Evolutionary conservation across 1,140 invertebrate species (phyloP).

Genomic region (Helicoverpa zea): DNA sequence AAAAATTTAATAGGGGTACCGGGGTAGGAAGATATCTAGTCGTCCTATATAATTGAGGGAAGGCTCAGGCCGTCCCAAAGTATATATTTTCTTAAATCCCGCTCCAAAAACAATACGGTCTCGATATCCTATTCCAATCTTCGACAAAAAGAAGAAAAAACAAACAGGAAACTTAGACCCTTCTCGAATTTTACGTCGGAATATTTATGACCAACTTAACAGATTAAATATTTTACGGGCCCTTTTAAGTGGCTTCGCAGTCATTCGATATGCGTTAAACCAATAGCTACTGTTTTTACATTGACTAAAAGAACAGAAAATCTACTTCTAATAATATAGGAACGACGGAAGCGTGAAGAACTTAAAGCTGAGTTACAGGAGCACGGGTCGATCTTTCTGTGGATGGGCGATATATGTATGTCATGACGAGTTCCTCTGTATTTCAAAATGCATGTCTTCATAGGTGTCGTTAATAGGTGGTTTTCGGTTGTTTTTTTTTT

Average conservation of each 20-base stretch:
- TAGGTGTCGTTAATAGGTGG: too few relatives aligned
- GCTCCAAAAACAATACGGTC: conserved; percentile 6
- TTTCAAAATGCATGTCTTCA: too few relatives aligned
- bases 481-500: too few relatives aligned
- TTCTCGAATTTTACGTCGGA: conserved; percentile 17
- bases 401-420: too few relatives aligned
- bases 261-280: conserved; percentile 51
- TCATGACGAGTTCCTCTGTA: too few relatives aligned
- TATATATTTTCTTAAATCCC: not conserved
- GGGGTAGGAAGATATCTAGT: too few relatives aligned
- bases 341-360: too few relatives aligned
- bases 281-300: conserved; percentile 40
- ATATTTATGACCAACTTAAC: conserved; percentile 51
- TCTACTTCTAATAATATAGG: not conserved
- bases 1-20: not conserved
- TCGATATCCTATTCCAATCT: conserved; percentile 25
- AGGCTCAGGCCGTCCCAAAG: too few relatives aligned
- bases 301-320: not conserved
- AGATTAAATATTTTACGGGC: conserved; percentile 51
- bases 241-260: conserved; percentile 48
- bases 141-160: conserved; percentile 15
- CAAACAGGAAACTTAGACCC: conserved; percentile 27
- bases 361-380: too few relatives aligned
- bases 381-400: too few relatives aligned
- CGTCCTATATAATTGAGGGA: too few relatives aligned